phyloP scores from a whole-genome alignment of 2,888 invertebrate genomes.

The Philonicus albiceps region DNA sequence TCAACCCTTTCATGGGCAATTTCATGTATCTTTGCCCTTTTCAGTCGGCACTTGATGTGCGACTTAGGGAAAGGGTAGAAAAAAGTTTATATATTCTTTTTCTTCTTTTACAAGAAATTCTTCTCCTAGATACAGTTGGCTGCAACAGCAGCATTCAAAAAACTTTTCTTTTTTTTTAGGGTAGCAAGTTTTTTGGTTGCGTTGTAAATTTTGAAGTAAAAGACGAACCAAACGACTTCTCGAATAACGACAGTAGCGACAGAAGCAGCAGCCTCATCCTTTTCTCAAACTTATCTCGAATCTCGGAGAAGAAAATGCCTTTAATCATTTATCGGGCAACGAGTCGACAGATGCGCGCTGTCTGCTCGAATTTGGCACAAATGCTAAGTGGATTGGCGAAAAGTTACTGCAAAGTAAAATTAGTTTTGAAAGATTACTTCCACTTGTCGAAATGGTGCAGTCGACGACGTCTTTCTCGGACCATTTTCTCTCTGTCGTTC shows the following conservation, averaged over 20 bases:
- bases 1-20: conserved; percentile 28
- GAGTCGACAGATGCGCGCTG: background rate
- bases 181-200: background rate
- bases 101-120: background rate
- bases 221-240: background rate
- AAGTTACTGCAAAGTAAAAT: background rate
- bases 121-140: background rate
- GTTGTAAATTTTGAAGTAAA: background rate
- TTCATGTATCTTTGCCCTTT: conserved; percentile 12
- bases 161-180: background rate
- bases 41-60: background rate
- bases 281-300: background rate
- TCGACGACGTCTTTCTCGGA: background rate
- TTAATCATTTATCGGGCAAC: background rate
- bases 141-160: background rate
- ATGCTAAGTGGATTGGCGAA: background rate
- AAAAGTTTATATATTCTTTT: background rate
- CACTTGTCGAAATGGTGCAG: background rate
- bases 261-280: background rate
- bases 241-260: background rate
- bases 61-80: background rate
- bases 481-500: background rate
- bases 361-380: background rate
- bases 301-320: background rate
- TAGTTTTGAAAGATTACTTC: background rate